Evolutionary conservation across 2,888 invertebrate genomes (phyloP).

Genomic region (Caenorhabditis sulstoni): DNA sequence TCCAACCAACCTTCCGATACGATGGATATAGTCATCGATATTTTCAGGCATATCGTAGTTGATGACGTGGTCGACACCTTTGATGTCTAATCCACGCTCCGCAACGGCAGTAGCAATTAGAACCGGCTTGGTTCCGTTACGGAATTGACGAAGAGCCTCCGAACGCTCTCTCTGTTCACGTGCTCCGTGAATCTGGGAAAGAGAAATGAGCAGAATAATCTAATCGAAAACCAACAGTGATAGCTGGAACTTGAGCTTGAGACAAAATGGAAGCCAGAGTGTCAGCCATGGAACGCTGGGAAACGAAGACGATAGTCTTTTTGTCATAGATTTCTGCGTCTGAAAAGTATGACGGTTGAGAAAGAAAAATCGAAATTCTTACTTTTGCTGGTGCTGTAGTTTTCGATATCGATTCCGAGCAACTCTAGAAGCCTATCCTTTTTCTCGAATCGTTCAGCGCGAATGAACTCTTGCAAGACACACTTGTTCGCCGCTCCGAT

Average conservation of each 20-base stretch:
- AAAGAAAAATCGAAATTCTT: background rate
- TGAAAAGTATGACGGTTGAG: slow-evolving; percentile 11
- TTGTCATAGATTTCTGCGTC: slow-evolving; percentile 62
- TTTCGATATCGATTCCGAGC: slow-evolving; percentile 81
- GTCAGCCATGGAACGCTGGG: slow-evolving; percentile 91
- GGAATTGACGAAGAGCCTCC: slow-evolving; percentile 87
- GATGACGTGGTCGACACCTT: slow-evolving; percentile 82
- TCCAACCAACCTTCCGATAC: slow-evolving; percentile 81
- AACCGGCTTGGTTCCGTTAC: slow-evolving; percentile 61
- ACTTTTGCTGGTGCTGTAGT: slow-evolving; percentile 54
- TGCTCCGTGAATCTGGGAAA: slow-evolving; percentile 86
- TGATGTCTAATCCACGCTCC: slow-evolving; percentile 86
- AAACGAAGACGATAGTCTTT: slow-evolving; percentile 89
- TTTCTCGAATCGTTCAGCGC: slow-evolving; percentile 85
- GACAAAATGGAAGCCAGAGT: slow-evolving; percentile 90
- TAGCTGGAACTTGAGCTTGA: slow-evolving; percentile 86
- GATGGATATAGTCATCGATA: slow-evolving; percentile 83
- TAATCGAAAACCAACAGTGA: slow-evolving; percentile 81
- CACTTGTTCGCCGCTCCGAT: slow-evolving; percentile 94
- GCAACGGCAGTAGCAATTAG: slow-evolving; percentile 96
- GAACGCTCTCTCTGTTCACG: slow-evolving; percentile 84
- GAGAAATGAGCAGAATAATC: background rate
- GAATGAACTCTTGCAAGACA: slow-evolving; percentile 86
- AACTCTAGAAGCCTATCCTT: slow-evolving; percentile 87
- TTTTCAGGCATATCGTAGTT: slow-evolving; percentile 83